Conservation (phyloP, 2,888 invertebrate species). For the Asteroscopus sphinx region DNA sequence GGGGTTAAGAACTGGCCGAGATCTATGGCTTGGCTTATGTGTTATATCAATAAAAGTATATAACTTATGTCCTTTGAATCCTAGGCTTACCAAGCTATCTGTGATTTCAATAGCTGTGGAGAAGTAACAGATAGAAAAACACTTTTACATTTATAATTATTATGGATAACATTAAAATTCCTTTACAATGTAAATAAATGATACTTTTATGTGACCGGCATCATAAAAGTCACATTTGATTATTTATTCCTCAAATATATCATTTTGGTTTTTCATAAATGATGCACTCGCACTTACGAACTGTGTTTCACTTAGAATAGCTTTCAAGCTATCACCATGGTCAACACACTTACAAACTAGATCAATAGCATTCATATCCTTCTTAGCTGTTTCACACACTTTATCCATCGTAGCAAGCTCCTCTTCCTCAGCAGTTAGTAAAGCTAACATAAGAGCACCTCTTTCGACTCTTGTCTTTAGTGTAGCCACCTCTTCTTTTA, state of each 20-base stretch:
- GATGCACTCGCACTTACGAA: conserved; percentile 77
- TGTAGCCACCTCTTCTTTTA: conserved; percentile 77
- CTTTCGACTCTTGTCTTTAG: conserved; percentile 78
- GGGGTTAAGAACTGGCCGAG: too few relatives aligned
- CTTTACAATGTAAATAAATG: too few relatives aligned
- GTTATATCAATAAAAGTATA: too few relatives aligned
- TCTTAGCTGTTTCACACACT: conserved; percentile 80
- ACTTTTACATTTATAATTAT: too few relatives aligned
- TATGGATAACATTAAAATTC: too few relatives aligned
- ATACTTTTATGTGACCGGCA: conserved; percentile 14
- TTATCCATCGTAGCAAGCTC: conserved; percentile 77
- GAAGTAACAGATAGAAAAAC: too few relatives aligned
- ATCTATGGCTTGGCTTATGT: too few relatives aligned
- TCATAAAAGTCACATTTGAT: not conserved
- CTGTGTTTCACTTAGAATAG: conserved; percentile 70
- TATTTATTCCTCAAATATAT: conserved; percentile 46
- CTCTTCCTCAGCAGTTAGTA: conserved; percentile 78
- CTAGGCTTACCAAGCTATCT: too few relatives aligned
- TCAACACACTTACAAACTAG: conserved; percentile 71
- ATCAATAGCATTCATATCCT: conserved; percentile 81
- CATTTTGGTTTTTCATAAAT: conserved; percentile 62
- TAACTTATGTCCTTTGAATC: too few relatives aligned
- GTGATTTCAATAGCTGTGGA: too few relatives aligned
- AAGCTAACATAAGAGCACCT: conserved; percentile 80
- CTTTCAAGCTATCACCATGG: conserved; percentile 64